Evolutionary conservation across 2,797 vertebrate species (phyloP).

Genomic region (Fundulus diaphanus): DNA sequence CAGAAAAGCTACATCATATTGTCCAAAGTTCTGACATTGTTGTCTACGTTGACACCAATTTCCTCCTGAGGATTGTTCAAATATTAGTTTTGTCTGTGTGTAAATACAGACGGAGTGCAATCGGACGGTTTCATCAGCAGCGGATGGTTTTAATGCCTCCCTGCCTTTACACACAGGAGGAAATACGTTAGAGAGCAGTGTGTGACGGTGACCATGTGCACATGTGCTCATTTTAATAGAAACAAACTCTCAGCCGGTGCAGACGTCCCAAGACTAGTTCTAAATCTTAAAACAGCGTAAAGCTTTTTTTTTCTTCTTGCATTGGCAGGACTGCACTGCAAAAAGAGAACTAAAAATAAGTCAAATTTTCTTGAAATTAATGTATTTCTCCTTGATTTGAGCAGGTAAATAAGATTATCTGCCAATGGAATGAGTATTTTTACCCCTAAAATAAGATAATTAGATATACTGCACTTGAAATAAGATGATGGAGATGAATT

Average conservation of each 20-base stretch:
- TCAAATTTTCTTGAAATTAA: too few relatives aligned
- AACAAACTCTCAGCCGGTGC: too few relatives aligned
- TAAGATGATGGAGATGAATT: too few relatives aligned
- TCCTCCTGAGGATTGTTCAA: neutral
- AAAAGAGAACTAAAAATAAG: too few relatives aligned
- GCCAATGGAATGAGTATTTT: too few relatives aligned
- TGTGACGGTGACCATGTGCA: neutral
- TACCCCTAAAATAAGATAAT: too few relatives aligned
- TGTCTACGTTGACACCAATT: neutral
- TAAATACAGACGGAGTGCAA: neutral
- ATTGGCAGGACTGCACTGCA: constrained; percentile 1
- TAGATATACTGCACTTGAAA: too few relatives aligned
- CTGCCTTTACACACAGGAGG: neutral
- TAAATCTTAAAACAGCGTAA: neutral
- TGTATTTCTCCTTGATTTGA: too few relatives aligned
- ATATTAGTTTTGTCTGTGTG: neutral
- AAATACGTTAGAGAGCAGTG: neutral
- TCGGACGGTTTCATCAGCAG: neutral
- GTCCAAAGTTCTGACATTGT: neutral
- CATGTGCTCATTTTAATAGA: neutral
- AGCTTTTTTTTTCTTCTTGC: neutral
- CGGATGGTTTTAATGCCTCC: neutral
- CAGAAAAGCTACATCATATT: neutral
- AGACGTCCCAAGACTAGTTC: neutral
- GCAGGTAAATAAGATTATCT: too few relatives aligned